A percentile compares a stretch with the other conserved stretches of the same genome.
These are phyloP conservation scores for Cheilinus undulatus DNA, from an alignment of 2,113 vertebrate genomes.

Conservation along the genomic window DNA sequence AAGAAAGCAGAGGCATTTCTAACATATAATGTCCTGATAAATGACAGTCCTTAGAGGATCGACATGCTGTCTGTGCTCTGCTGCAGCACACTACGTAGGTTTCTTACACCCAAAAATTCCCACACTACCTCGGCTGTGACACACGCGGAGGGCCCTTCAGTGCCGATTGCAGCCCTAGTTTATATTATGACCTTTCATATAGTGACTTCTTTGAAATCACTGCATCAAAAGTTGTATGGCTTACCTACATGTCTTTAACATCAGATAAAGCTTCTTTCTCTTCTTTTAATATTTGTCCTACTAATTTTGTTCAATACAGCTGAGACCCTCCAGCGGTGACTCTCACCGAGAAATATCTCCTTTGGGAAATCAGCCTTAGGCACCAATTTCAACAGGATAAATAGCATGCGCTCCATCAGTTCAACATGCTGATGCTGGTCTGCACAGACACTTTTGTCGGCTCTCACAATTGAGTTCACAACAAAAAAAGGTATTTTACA, in stretches of 20 bases:
- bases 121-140: too few species aligned
- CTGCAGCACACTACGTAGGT: too few species aligned
- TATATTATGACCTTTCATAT: not conserved
- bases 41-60: too few species aligned
- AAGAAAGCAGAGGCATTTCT: too few species aligned
- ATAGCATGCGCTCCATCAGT: slow-evolving; percentile 36
- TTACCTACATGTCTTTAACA: not conserved
- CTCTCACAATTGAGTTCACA: slow-evolving; percentile 17
- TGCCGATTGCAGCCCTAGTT: too few species aligned
- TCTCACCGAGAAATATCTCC: slow-evolving; percentile 34
- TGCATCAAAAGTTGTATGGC: not conserved
- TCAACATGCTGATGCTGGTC: not conserved
- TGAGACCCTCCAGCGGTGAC: slow-evolving; percentile 1
- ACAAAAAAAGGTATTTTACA: slow-evolving; percentile 6
- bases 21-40: too few species aligned
- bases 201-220: not conserved
- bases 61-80: too few species aligned
- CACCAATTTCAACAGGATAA: slow-evolving; percentile 40
- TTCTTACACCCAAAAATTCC: too few species aligned
- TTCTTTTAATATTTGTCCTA: slow-evolving; percentile 2
- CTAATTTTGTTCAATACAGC: not conserved
- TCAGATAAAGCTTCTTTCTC: not conserved
- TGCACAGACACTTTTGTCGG: slow-evolving; percentile 16
- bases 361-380: slow-evolving; percentile 60
- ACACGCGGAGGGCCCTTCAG: too few species aligned